Conservation (phyloP, 1,140 invertebrate genomes). For the Drosophila mayri region DNA sequence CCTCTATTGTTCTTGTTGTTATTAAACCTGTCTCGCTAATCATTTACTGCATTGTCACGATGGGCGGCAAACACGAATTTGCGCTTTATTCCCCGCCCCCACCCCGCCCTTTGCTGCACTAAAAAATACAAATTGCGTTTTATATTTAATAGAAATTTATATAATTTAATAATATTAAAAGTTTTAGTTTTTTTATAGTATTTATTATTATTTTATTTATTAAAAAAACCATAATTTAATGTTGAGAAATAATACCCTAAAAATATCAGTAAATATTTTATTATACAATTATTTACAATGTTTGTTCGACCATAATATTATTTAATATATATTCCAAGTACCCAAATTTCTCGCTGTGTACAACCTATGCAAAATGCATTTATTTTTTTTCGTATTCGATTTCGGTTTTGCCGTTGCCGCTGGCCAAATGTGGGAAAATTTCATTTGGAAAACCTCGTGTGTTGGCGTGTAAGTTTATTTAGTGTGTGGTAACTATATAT, state of each 20-base stretch:
- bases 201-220: background rate
- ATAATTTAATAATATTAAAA: background rate
- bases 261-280: background rate
- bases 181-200: no score
- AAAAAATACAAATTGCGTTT: background rate
- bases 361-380: slow-evolving; percentile 17
- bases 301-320: no score
- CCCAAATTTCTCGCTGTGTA: background rate
- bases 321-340: background rate
- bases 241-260: no score
- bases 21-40: slow-evolving; percentile 54
- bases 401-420: slow-evolving; percentile 10
- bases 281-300: no score
- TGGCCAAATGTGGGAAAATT: slow-evolving; percentile 17
- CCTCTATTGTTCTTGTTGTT: background rate
- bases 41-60: slow-evolving; percentile 54
- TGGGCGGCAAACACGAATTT: slow-evolving; percentile 51
- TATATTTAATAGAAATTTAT: background rate
- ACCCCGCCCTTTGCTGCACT: background rate
- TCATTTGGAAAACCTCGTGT: slow-evolving; percentile 11
- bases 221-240: no score
- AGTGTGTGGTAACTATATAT: slow-evolving; percentile 13
- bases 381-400: slow-evolving; percentile 14
- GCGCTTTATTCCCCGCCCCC: slow-evolving; percentile 11
- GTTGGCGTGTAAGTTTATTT: slow-evolving; percentile 18